Conservation (phyloP, 1,140 invertebrate genomes). For the Trichonephila inaurata region DNA sequence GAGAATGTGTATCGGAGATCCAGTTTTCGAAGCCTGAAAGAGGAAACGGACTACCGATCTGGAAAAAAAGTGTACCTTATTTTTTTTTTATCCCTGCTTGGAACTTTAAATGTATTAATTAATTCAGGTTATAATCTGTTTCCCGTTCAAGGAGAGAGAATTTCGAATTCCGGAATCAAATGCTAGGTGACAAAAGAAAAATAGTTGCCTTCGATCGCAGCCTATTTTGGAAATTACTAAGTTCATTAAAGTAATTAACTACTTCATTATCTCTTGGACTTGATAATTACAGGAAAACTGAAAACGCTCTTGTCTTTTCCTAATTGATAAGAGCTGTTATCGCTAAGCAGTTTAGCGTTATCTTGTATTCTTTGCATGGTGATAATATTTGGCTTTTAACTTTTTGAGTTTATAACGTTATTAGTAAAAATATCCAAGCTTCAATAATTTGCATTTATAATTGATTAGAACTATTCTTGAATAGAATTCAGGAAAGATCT, state of each 20-base stretch:
- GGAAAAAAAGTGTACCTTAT: not conserved
- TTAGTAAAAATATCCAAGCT: no score
- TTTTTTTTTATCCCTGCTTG: not conserved
- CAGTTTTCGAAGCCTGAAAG: not conserved
- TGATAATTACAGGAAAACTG: conserved; percentile 30
- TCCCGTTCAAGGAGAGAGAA: not conserved
- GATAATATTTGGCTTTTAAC: no score
- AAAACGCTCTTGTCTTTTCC: not conserved
- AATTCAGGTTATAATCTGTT: conserved; percentile 26
- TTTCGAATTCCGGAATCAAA: not conserved
- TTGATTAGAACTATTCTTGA: no score
- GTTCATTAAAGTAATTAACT: conserved; percentile 42
- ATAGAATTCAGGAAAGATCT: no score
- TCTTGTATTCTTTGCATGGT: no score
- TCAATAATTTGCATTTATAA: no score
- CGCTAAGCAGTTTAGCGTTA: no score
- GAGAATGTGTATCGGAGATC: conserved; percentile 60
- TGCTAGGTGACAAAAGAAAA: not conserved
- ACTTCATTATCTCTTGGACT: conserved; percentile 5
- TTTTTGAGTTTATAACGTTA: no score
- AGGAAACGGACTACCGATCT: conserved; percentile 19
- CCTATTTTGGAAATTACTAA: not conserved
- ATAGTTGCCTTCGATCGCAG: not conserved
- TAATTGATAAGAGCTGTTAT: not conserved
- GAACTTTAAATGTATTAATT: conserved; percentile 11